Percentiles rank a stretch among this genome's conserved stretches.
These are phyloP conservation scores for Conops quadrifasciatus DNA, from an alignment of 2,888 invertebrate genomes.

Conservation along the genomic window DNA sequence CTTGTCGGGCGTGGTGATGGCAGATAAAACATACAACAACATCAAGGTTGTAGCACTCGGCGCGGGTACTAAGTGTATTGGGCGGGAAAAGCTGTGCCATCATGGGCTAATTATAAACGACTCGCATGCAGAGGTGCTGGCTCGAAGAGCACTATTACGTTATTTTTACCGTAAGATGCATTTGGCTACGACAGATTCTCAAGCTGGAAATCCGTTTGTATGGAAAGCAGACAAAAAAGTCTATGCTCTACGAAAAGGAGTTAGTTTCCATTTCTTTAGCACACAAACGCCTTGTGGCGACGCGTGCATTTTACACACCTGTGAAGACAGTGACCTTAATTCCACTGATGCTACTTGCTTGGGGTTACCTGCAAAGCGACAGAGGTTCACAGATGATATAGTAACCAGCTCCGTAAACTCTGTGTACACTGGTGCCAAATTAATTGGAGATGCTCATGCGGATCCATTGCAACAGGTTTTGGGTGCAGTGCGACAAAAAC, in stretches of 20 bases:
- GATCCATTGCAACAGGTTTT: conserved; percentile 72
- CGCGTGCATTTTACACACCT: conserved; percentile 77
- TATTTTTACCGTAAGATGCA: conserved; percentile 76
- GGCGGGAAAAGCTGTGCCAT: conserved; percentile 72
- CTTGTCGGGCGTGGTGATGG: conserved; percentile 76
- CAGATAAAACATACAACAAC: conserved; percentile 60
- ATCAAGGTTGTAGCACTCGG: conserved; percentile 80
- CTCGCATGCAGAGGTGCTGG: conserved; percentile 90
- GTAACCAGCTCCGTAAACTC: conserved; percentile 15
- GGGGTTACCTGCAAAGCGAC: conserved; percentile 31
- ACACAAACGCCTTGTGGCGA: conserved; percentile 94
- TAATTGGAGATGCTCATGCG: conserved; percentile 67
- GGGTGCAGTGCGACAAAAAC: conserved; percentile 84
- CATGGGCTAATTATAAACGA: conserved; percentile 82
- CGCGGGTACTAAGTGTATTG: conserved; percentile 92
- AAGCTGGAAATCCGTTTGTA: conserved; percentile 53
- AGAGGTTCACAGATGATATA: conserved; percentile 28
- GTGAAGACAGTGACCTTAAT: conserved; percentile 19
- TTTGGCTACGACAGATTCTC: conserved; percentile 39
- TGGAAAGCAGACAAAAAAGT: conserved; percentile 51
- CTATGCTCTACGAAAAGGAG: conserved; percentile 68
- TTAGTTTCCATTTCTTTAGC: conserved; percentile 84
- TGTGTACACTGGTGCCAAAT: conserved; percentile 86
- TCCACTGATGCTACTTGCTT: neutral
- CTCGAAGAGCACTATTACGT: conserved; percentile 81